These are phyloP conservation scores for Oedothorax gibbosus DNA, from an alignment of 1,140 invertebrate genomes.

Conservation along the genomic window DNA sequence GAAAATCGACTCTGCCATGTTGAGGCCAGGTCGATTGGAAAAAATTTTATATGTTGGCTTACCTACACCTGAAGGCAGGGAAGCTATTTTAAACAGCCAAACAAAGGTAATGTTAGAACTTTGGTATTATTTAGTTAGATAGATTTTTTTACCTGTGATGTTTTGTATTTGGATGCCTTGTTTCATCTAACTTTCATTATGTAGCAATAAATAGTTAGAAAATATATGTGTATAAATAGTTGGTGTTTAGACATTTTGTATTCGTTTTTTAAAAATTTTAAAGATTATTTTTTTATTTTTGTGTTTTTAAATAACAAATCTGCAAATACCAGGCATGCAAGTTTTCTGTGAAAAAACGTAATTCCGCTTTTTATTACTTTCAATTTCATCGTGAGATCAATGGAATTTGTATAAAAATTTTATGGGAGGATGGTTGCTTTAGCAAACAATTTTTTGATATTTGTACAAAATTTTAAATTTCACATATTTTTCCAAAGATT, in stretches of 20 bases:
- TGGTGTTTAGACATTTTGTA: neutral
- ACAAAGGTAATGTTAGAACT: slow-evolving; percentile 76
- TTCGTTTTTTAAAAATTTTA: neutral
- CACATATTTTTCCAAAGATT: too few species aligned
- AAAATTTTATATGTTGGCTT: slow-evolving; percentile 95
- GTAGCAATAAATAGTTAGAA: neutral
- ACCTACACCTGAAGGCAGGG: slow-evolving; percentile 81
- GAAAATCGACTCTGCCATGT: slow-evolving; percentile 95
- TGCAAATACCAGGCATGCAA: too few species aligned
- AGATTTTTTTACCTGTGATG: neutral
- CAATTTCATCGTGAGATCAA: too few species aligned
- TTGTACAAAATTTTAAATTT: too few species aligned
- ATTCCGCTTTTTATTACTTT: too few species aligned
- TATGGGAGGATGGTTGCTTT: too few species aligned
- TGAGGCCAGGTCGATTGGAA: slow-evolving; percentile 94
- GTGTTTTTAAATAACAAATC: neutral
- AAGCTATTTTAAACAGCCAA: slow-evolving; percentile 88
- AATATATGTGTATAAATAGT: neutral
- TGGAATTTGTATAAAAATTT: too few species aligned
- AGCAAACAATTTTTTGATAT: too few species aligned
- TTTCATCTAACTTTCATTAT: neutral
- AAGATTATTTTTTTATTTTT: neutral
- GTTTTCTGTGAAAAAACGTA: too few species aligned
- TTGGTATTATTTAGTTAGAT: neutral
- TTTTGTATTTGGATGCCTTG: neutral